phyloP scores from a whole-genome alignment of 2,113 vertebrate species.

The Chinchilla lanigera region DNA sequence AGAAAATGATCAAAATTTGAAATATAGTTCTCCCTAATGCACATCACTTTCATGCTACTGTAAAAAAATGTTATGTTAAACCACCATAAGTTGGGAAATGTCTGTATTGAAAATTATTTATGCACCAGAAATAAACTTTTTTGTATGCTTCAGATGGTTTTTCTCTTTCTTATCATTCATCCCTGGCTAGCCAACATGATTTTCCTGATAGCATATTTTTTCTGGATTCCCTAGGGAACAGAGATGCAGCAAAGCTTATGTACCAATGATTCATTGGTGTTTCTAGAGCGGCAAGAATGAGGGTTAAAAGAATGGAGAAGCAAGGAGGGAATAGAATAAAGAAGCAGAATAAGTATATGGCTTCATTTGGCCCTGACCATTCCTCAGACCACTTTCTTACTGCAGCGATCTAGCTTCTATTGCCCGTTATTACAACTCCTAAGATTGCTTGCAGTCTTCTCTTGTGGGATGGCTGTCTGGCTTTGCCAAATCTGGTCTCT shows the following conservation, averaged over 20 bases:
- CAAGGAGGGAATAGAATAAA: neutral
- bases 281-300: neutral
- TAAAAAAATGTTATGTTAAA: neutral
- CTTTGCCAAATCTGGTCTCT: neutral
- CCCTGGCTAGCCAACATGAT: neutral
- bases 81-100: neutral
- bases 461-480: neutral
- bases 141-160: neutral
- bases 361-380: neutral
- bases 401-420: neutral
- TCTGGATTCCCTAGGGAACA: neutral
- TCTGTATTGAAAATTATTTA: neutral
- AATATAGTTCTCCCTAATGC: neutral
- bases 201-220: neutral
- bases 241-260: neutral
- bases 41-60: neutral
- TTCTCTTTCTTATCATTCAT: neutral
- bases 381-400: neutral
- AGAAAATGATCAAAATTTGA: neutral
- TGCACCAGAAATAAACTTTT: neutral
- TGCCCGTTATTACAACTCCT: neutral
- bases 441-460: neutral
- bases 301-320: neutral
- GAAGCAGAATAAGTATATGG: neutral
- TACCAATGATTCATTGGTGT: neutral